Percentiles rank a stretch among this genome's conserved stretches.
These are phyloP conservation scores for Triplophysa dalaica DNA, from an alignment of 2,113 vertebrate genomes.

Conservation along the genomic window DNA sequence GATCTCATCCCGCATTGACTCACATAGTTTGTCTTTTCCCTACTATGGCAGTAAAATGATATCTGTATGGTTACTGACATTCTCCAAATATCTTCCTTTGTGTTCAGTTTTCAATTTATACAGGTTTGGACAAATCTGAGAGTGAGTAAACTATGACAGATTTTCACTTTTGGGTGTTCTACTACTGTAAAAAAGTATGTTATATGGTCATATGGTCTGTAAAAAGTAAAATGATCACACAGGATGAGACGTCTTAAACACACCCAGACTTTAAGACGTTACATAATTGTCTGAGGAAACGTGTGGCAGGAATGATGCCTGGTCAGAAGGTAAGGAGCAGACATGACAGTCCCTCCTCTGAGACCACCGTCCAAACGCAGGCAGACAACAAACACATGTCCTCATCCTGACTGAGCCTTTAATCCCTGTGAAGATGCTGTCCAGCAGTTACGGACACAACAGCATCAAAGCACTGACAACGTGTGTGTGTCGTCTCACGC, in stretches of 20 bases:
- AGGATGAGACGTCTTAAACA: background rate
- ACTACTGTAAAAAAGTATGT: too few relatives aligned
- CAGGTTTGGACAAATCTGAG: too few relatives aligned
- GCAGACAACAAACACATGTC: slow-evolving; percentile 44
- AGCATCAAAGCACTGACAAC: slow-evolving; percentile 39
- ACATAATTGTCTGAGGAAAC: slow-evolving; percentile 4
- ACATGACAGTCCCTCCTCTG: slow-evolving; percentile 14
- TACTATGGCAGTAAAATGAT: too few relatives aligned
- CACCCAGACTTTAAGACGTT: background rate
- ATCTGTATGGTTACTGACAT: too few relatives aligned
- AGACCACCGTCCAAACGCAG: slow-evolving; percentile 3
- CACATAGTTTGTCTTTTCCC: too few relatives aligned
- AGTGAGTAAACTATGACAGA: too few relatives aligned
- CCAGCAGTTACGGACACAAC: slow-evolving; percentile 30
- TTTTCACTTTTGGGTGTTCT: too few relatives aligned
- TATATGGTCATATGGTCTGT: too few relatives aligned
- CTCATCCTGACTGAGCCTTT: slow-evolving; percentile 40
- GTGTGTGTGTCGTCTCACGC: slow-evolving; percentile 1
- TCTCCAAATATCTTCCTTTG: too few relatives aligned
- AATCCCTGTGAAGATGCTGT: slow-evolving; percentile 34
- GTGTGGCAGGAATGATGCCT: background rate
- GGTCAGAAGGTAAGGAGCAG: background rate
- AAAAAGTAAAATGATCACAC: background rate
- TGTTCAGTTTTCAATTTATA: too few relatives aligned
- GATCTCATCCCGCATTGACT: too few relatives aligned